Base-by-base conservation (phyloP, 1,140 invertebrate genomes). In the Trachelipus rathkii region DNA sequence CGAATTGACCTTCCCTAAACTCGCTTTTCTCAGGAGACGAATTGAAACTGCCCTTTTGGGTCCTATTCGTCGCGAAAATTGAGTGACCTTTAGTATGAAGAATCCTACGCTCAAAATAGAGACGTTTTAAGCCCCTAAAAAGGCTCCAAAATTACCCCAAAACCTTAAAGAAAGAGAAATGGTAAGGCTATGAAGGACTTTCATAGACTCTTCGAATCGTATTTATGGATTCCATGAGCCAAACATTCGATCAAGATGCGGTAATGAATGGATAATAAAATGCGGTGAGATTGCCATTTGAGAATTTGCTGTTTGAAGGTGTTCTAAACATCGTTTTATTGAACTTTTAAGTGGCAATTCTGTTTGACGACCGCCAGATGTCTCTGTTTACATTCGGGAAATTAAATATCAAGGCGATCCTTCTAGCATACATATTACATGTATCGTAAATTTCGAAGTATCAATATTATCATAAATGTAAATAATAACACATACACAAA, bases 321-420 rank as follows among this genome's bases (percentile, higher is more conserved):
- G 19, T 19, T 60, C 50, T 60, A 60, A 60, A 60, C 50, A 60
- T 60, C 50, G 50, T 60, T 60, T 60, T 60, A 60, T 60, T 15
- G 11, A 19, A 19, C 50, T 60, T 60, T 60, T 60, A 60, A 60
- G 11, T 19, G 19, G 2, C 50, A 13, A 60, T 60, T 60, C 33
- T 33, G 33, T 33, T 33, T 33, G 33, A 33, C 6, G 33, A 33
- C 33, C 33, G 33, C 33, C 33, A 33, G 33, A 33, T 33, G 33
- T 33, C 33, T 33, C 33, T 33, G 33, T 33, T 33, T 33, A 33
- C 33, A 33, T 33, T 6, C 33, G 33, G 33, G 33, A 33, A 33
- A 33, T 33, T 33, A 33, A 33, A 33, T 33, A 33, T 33, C 33
- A 33, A 6, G 33, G 6, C 33, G 33, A 33, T 33, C 2, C 33